Evolutionary conservation across 30 jellyfish, hydroid and myxozoan genomes (phyloP).

Genomic region (Cassiopea andromeda): DNA sequence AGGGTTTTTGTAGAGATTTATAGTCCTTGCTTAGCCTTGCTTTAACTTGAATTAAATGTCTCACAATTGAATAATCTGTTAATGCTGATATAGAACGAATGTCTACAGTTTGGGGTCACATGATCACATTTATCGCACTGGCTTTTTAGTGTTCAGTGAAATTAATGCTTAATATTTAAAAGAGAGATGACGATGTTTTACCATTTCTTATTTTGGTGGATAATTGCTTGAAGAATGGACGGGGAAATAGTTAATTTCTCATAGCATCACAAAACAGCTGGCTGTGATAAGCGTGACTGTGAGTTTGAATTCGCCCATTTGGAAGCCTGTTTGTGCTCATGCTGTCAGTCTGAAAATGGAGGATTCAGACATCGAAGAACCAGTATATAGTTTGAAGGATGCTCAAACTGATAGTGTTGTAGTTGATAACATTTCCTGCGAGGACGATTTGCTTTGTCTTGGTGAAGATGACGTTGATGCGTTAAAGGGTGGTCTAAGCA

Average conservation of each 20-base stretch:
- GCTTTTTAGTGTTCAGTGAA: neutral
- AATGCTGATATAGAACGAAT: neutral
- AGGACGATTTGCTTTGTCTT: too few relatives aligned
- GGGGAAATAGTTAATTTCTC: conserved; percentile 4
- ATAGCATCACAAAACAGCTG: conserved; percentile 24
- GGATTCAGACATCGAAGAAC: neutral
- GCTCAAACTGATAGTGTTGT: neutral
- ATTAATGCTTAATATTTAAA: neutral
- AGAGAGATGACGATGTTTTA: neutral
- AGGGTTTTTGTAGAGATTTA: neutral
- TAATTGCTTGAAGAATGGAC: conserved; percentile 10
- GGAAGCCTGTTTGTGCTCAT: neutral
- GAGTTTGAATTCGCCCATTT: neutral
- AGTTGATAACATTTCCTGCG: neutral
- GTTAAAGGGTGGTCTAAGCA: too few relatives aligned
- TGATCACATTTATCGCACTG: neutral
- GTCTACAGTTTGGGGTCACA: neutral
- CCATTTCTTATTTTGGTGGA: neutral
- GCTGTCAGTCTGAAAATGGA: neutral
- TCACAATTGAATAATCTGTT: neutral
- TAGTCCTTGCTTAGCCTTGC: conserved; percentile 1
- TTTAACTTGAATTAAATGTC: neutral
- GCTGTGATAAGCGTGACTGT: neutral
- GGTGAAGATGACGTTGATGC: too few relatives aligned
- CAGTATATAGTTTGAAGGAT: too few relatives aligned